Conservation (phyloP, 2,888 invertebrate genomes). For the Drosophila vallismaia region DNA sequence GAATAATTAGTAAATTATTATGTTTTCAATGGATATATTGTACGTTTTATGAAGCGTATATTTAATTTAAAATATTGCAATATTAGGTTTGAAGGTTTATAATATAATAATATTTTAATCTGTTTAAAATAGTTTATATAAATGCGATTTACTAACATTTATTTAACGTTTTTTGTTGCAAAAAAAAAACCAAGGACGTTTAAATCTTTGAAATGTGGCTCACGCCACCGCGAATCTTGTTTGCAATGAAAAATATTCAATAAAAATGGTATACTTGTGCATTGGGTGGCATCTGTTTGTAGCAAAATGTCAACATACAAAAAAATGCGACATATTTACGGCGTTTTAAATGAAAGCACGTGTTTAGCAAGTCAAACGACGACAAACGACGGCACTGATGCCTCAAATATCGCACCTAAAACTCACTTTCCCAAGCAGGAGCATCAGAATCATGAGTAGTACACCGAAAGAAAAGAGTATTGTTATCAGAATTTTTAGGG, state of each 20-base stretch:
- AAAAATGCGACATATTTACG: constrained; percentile 58
- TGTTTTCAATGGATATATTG: no score
- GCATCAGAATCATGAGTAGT: constrained; percentile 20
- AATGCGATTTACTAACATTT: neutral
- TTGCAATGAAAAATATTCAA: constrained; percentile 44
- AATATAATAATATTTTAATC: no score
- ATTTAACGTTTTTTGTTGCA: neutral
- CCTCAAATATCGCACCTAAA: constrained; percentile 43
- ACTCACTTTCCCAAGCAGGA: constrained; percentile 21
- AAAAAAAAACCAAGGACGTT: neutral
- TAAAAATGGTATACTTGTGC: constrained; percentile 31
- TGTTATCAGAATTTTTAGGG: no score
- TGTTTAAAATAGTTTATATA: neutral
- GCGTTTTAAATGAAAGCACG: constrained; percentile 68
- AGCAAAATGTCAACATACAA: constrained; percentile 34
- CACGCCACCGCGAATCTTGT: constrained; percentile 22
- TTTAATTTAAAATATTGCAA: no score
- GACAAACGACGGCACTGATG: constrained; percentile 25
- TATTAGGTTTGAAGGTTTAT: neutral
- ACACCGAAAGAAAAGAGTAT: neutral
- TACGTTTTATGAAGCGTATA: no score
- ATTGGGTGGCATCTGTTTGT: constrained; percentile 34
- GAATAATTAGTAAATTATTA: no score
- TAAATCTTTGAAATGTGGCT: constrained; percentile 19
- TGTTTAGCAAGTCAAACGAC: constrained; percentile 50